phyloP scores from a whole-genome alignment of 2,888 invertebrate species.

The Acholoe squamosa region DNA sequence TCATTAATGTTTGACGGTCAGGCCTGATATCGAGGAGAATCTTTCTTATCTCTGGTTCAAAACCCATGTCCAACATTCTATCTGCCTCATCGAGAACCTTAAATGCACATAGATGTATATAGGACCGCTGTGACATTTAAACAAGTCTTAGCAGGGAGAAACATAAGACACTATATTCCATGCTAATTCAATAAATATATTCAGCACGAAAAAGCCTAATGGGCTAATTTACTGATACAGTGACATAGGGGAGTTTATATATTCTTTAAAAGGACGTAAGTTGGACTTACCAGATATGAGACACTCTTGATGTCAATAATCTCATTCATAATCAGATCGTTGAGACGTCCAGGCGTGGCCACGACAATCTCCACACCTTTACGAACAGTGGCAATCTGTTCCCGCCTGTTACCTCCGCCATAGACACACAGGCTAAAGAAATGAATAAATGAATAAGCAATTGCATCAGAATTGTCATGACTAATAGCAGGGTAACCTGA shows the following conservation, averaged over 20 bases:
- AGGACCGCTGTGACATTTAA: no score
- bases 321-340: conserved; percentile 91
- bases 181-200: no score
- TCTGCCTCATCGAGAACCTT: conserved; percentile 93
- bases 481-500: no score
- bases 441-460: no score
- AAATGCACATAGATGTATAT: background rate
- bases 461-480: no score
- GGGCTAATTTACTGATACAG: no score
- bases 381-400: conserved; percentile 90
- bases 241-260: no score
- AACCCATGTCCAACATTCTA: conserved; percentile 86
- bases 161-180: no score
- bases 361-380: conserved; percentile 96
- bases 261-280: no score
- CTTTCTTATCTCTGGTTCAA: conserved; percentile 86
- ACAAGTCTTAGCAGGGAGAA: no score
- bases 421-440: conserved; percentile 89
- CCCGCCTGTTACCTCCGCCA: conserved; percentile 92
- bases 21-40: conserved; percentile 85
- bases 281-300: conserved; percentile 88
- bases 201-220: no score
- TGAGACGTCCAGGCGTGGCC: conserved; percentile 96
- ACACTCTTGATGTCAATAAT: conserved; percentile 90
- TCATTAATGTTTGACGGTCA: conserved; percentile 97